These are phyloP conservation scores for Tipula lateralis DNA, from an alignment of 2,888 invertebrate genomes.

Conservation along the genomic window DNA sequence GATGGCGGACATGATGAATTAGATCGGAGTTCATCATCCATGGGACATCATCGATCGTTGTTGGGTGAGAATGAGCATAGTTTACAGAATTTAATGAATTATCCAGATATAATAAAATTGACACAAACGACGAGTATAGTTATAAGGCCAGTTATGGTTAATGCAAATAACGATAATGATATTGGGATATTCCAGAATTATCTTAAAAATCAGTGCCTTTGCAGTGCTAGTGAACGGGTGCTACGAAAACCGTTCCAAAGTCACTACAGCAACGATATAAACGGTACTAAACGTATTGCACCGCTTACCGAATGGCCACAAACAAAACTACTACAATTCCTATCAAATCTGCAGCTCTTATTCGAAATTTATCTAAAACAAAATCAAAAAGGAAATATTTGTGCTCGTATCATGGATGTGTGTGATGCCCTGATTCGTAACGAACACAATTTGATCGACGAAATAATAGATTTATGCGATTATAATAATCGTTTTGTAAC, in stretches of 20 bases:
- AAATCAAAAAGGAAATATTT: constrained; percentile 74
- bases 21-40: constrained; percentile 30
- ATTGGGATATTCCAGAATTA: constrained; percentile 48
- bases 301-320: constrained; percentile 60
- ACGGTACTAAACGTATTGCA: constrained; percentile 52
- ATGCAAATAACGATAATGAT: constrained; percentile 38
- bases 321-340: constrained; percentile 67
- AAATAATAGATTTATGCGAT: constrained; percentile 73
- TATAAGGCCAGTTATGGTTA: constrained; percentile 33
- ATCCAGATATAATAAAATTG: constrained; percentile 25
- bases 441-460: constrained; percentile 77
- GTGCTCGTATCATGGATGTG: constrained; percentile 71
- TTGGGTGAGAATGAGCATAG: not conserved
- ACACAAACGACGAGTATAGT: constrained; percentile 29
- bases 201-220: constrained; percentile 71
- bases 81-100: not conserved
- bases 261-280: constrained; percentile 50
- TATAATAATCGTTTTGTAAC: constrained; percentile 75
- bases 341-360: constrained; percentile 76
- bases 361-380: constrained; percentile 82
- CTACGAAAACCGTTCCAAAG: constrained; percentile 68
- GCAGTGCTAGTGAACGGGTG: constrained; percentile 66
- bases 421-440: constrained; percentile 75
- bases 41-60: constrained; percentile 31
- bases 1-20: constrained; percentile 30